These are phyloP conservation scores for Drosophila imparisetae DNA, from an alignment of 2,888 invertebrate genomes.

Conservation along the genomic window DNA sequence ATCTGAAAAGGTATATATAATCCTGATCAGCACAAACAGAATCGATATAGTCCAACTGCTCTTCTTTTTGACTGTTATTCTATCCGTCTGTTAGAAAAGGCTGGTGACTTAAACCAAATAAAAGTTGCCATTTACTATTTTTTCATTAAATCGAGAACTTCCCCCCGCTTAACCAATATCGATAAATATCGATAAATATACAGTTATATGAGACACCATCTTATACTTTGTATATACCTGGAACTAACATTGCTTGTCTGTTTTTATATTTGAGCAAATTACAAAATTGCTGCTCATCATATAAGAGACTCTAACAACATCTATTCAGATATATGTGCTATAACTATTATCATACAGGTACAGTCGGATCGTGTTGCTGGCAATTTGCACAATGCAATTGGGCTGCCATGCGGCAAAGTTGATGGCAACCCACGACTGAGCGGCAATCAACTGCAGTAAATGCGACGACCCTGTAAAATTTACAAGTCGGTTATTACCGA, in stretches of 20 bases:
- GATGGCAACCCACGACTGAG: slow-evolving; percentile 47
- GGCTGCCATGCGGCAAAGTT: slow-evolving; percentile 18
- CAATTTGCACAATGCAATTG: slow-evolving; percentile 50
- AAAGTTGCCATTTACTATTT: neutral
- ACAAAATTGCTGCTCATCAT: neutral
- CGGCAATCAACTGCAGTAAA: slow-evolving; percentile 6
- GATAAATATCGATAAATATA: neutral
- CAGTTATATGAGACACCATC: neutral
- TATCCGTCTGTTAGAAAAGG: no score
- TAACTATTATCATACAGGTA: slow-evolving; percentile 2
- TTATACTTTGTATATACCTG: neutral
- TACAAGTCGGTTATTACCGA: slow-evolving; percentile 78
- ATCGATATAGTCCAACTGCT: neutral
- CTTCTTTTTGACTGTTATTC: neutral
- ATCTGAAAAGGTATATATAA: neutral
- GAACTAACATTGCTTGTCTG: no score
- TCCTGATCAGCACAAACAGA: neutral
- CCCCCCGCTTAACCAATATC: fast-evolving
- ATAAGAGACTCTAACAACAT: neutral
- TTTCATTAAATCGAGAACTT: no score
- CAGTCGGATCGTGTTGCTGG: slow-evolving; percentile 41
- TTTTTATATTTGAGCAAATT: neutral
- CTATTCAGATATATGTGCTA: neutral
- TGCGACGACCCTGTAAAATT: slow-evolving; percentile 47
- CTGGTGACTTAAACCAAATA: neutral